Percentiles rank a stretch among this genome's conserved stretches.
These are phyloP conservation scores for Mobula hypostoma DNA, from an alignment of 2,113 vertebrate species.

Conservation along the genomic window DNA sequence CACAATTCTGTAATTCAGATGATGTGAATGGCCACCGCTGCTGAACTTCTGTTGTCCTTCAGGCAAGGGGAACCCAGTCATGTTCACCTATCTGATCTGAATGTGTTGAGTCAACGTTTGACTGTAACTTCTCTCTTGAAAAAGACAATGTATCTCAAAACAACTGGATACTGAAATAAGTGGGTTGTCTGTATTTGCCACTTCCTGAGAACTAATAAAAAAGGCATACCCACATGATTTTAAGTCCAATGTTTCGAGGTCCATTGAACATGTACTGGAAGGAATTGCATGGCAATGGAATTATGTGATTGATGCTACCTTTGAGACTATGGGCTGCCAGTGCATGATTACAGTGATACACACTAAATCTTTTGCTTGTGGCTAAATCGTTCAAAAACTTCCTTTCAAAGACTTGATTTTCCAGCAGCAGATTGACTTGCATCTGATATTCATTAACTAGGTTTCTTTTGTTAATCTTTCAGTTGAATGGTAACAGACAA, in stretches of 20 bases:
- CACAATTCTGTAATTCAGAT: not conserved
- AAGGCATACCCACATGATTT: not conserved
- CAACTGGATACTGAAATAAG: not conserved
- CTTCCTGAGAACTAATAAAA: not conserved
- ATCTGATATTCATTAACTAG: constrained; percentile 8
- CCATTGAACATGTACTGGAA: not conserved
- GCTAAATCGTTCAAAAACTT: not conserved
- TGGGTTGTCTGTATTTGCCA: not conserved
- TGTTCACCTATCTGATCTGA: not conserved
- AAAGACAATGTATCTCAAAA: not conserved
- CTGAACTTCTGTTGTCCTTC: not conserved
- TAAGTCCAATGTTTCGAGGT: not conserved
- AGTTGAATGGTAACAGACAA: not conserved
- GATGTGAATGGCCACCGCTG: not conserved
- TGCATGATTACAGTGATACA: not conserved
- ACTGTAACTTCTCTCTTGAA: not conserved
- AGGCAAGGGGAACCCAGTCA: not conserved
- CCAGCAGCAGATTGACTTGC: not conserved
- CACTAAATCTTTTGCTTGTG: not conserved
- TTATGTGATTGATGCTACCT: no score
- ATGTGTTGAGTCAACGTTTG: not conserved
- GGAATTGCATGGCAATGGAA: not conserved
- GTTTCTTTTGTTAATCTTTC: constrained; percentile 19
- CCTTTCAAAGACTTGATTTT: constrained; percentile 1
- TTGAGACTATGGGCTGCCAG: not conserved